Conservation (phyloP, 2,113 vertebrate genomes). For the Podiceps cristatus region DNA sequence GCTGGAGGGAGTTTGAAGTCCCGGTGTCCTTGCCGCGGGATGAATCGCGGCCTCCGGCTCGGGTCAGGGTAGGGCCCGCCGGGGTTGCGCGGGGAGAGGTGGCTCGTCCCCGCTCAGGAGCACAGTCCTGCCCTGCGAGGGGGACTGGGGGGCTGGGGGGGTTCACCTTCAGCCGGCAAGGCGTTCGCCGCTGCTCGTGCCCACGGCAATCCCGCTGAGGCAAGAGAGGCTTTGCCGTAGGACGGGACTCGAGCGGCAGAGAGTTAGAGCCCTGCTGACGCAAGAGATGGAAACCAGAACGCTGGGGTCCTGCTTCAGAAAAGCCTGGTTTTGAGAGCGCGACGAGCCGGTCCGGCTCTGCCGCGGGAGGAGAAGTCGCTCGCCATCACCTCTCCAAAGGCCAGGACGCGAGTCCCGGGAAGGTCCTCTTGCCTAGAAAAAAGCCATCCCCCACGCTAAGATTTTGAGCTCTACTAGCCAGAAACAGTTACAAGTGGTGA, state of each 20-base stretch:
- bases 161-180: background rate
- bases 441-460: background rate
- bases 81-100: background rate
- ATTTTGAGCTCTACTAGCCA: background rate
- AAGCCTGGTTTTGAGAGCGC: background rate
- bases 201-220: accelerated
- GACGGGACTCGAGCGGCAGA: accelerated
- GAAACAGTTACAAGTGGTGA: background rate
- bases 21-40: background rate
- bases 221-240: background rate
- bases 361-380: background rate
- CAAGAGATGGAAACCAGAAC: accelerated
- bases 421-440: background rate
- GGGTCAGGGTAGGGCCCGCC: background rate
- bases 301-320: background rate
- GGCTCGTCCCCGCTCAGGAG: background rate
- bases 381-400: background rate
- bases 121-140: background rate
- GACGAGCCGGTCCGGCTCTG: background rate
- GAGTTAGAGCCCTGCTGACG: background rate
- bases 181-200: background rate
- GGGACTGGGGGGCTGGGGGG: background rate
- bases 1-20: background rate
- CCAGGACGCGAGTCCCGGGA: background rate
- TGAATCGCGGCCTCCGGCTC: accelerated